Conservation (phyloP, 37 sponge, comb jelly and placozoan species). For the Beroe forskalii region DNA sequence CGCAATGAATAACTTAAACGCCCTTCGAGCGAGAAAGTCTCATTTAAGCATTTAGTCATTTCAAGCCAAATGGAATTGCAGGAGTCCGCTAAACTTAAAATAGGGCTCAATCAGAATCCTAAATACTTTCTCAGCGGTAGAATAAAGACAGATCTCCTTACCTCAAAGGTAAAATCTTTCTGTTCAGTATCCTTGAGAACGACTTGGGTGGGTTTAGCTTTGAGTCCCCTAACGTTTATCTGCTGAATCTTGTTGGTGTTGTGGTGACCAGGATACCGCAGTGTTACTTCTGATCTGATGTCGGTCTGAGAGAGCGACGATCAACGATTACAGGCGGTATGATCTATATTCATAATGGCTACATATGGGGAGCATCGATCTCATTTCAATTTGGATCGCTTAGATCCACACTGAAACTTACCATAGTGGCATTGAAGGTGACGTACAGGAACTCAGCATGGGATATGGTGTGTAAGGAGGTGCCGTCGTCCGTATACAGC, state of each 20-base stretch:
- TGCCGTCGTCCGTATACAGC: conserved; percentile 1
- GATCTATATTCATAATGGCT: too few species aligned
- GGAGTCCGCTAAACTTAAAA: neutral
- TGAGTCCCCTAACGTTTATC: neutral
- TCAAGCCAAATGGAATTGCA: too few species aligned
- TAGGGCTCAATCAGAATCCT: neutral
- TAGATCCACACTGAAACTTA: too few species aligned
- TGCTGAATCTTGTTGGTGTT: neutral
- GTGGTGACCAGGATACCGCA: neutral
- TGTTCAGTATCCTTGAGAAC: neutral
- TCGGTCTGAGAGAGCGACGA: neutral
- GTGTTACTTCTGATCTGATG: conserved; percentile 5
- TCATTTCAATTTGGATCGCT: too few species aligned
- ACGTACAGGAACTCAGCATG: conserved; percentile 1
- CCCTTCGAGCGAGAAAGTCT: too few species aligned
- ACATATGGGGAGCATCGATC: too few species aligned
- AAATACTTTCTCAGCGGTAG: neutral
- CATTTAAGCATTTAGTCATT: too few species aligned
- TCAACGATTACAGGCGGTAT: too few species aligned
- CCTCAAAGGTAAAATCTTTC: neutral
- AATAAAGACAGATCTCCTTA: neutral
- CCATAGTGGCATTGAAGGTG: conserved; percentile 10
- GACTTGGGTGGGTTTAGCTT: neutral
- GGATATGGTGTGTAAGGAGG: neutral
- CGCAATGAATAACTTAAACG: too few species aligned